Conservation (phyloP, 2,113 vertebrate species). For the Grus americana region DNA sequence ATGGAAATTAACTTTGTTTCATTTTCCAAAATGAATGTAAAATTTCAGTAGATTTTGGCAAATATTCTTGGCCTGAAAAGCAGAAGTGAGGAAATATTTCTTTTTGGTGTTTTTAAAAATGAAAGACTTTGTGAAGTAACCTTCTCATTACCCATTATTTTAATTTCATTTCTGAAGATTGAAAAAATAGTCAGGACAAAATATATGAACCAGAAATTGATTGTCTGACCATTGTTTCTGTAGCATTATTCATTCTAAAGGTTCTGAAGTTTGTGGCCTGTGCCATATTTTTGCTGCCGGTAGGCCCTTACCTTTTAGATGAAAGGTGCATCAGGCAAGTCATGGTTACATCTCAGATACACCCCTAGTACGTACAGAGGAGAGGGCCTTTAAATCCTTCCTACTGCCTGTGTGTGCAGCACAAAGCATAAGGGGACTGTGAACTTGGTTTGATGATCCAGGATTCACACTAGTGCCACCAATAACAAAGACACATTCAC, state of each 20-base stretch:
- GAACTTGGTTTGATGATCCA: not conserved
- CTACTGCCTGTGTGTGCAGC: not conserved
- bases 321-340: not conserved
- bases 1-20: not conserved
- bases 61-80: not conserved
- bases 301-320: not conserved
- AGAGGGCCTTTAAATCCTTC: not conserved
- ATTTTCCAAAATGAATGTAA: not conserved
- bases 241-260: not conserved
- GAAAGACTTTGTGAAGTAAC: not conserved
- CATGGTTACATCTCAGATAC: not conserved
- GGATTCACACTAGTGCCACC: not conserved
- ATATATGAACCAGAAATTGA: not conserved
- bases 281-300: not conserved
- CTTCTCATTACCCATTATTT: not conserved
- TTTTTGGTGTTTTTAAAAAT: not conserved
- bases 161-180: not conserved
- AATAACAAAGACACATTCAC: not conserved
- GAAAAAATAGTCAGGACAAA: not conserved
- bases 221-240: not conserved
- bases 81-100: not conserved
- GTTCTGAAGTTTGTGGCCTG: not conserved
- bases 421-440: not conserved
- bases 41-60: not conserved
- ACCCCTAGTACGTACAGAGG: not conserved